Percentiles rank a stretch among this genome's conserved stretches.
Conservation (phyloP, 2,113 vertebrate species). For the Colistium nudipinnis region DNA sequence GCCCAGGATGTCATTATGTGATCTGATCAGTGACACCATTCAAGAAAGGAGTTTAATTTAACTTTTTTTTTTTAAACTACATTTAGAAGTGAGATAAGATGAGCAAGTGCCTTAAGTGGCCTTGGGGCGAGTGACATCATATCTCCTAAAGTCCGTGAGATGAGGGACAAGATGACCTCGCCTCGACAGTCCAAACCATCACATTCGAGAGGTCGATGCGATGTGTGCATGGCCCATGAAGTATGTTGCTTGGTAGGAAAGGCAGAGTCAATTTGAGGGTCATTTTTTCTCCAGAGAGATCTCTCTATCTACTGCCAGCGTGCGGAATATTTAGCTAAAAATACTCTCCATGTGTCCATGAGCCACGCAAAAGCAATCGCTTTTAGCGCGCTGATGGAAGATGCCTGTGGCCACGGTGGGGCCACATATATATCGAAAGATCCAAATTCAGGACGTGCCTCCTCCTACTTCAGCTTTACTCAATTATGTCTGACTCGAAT, state of each 20-base stretch:
- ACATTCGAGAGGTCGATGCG: neutral
- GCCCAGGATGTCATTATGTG: neutral
- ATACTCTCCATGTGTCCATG: neutral
- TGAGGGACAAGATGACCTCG: neutral
- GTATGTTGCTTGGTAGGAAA: neutral
- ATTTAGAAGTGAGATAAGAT: neutral
- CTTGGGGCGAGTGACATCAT: neutral
- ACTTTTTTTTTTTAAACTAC: neutral
- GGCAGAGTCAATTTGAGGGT: neutral
- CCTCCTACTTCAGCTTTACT: constrained; percentile 44
- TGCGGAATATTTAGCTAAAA: neutral
- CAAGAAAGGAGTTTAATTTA: neutral
- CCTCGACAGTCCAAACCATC: neutral
- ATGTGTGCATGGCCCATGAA: no score
- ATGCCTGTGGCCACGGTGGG: constrained; percentile 20
- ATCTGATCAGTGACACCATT: neutral
- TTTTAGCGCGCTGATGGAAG: constrained; percentile 7
- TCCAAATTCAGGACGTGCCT: constrained; percentile 39
- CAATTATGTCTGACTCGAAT: constrained; percentile 53
- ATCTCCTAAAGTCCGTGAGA: constrained; percentile 3
- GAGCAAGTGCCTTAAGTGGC: constrained; percentile 6
- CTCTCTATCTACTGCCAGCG: neutral
- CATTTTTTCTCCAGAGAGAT: neutral
- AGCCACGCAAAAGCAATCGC: constrained; percentile 8
- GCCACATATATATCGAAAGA: constrained; percentile 39